Base-by-base conservation (phyloP, 1,140 invertebrate genomes). In the Sipha flava region DNA sequence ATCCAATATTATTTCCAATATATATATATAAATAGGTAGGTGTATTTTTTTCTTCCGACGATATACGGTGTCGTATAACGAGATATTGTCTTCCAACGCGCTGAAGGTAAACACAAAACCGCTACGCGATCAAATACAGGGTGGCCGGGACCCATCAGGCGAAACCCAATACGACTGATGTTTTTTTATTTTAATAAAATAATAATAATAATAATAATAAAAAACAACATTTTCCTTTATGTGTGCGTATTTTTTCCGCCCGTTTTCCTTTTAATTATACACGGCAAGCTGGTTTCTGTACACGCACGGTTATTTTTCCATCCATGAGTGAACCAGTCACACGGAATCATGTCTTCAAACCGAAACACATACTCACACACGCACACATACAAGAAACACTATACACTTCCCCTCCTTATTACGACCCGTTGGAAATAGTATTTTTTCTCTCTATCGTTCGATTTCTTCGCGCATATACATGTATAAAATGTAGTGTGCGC, bases 301-400 rank as follows among this genome's bases (percentile, higher is more conserved):
- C 72, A 49, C 49, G 49, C 49, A 77, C 73, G 49, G 49, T 77
- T 77, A 77, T 77, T 77, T 77, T 77, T 77, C 73, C 73, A 59
- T 43, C 73, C 73, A 59, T 77, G 73, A 77, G 73, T 77, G 73
- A 77, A 77, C 73, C 73, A 77, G 73, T 77, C 73, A 59, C 73
- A 77, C 73, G 52, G 31, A 77, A 77, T 77, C 73, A 77, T 77
- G 73, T 77, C 73, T 75, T 75, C 49, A 16, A 21, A 40, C 49
- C 31, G 49, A 37, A n/a, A 59, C 21, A 59, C 73, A 29, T 6
- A 72, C 26, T 2, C 34, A 26, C 9, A 54, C 16, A 45, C 66
- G 34, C 57, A 34, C 16, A 29, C 26, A 29, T 16, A 29, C 23
- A 31, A 59, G 73, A 77, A 77, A 77, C 37, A 77, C 73, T 77